phyloP scores from a whole-genome alignment of 2,797 vertebrate genomes.

The Alfaro cultratus region DNA sequence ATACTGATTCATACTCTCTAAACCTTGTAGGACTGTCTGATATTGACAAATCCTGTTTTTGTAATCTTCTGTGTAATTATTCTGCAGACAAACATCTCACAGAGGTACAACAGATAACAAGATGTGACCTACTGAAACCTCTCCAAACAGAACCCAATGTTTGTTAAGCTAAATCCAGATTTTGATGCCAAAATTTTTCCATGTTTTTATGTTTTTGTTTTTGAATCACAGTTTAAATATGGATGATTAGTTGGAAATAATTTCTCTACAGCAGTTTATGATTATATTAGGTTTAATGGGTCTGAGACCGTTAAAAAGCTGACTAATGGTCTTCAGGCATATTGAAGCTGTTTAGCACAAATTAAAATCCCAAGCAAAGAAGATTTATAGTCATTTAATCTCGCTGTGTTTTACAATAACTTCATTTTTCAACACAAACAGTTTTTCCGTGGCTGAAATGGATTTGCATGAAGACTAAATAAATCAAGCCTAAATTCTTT shows the following conservation, averaged over 20 bases:
- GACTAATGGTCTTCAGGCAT: background rate
- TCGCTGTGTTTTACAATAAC: slow-evolving; percentile 2
- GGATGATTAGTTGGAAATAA: background rate
- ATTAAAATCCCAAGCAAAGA: background rate
- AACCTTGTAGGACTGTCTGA: background rate
- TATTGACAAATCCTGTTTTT: background rate
- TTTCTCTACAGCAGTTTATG: background rate
- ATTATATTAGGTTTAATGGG: background rate
- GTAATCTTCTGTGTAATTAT: background rate
- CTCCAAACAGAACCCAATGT: background rate
- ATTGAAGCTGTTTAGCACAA: slow-evolving; percentile 4
- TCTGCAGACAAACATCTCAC: background rate
- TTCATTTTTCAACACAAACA: background rate
- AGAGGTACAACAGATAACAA: background rate
- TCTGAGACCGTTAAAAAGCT: background rate
- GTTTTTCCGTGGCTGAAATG: background rate
- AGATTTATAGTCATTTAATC: background rate
- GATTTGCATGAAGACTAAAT: slow-evolving; percentile 9
- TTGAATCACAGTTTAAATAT: background rate
- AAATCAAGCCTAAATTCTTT: slow-evolving; percentile 2
- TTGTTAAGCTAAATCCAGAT: background rate
- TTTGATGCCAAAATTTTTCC: background rate
- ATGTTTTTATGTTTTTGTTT: background rate
- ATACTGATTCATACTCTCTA: background rate
- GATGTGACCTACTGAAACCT: background rate